phyloP scores from a whole-genome alignment of 2,113 vertebrate genomes.

The Mustela lutreola region DNA sequence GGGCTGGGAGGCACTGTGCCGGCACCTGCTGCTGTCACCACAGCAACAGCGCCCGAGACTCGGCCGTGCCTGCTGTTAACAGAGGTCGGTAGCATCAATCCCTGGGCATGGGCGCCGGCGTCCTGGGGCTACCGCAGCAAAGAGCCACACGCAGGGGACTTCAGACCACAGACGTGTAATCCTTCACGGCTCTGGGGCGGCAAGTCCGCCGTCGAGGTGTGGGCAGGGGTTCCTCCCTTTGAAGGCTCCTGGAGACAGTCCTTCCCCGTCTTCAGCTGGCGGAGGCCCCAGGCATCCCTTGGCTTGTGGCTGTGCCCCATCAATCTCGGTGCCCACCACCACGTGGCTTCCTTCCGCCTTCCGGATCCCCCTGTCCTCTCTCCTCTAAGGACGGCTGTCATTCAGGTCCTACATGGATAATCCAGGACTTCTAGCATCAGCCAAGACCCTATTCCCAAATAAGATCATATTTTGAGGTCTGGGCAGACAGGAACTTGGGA shows the following conservation, averaged over 20 bases:
- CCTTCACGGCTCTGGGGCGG: background rate
- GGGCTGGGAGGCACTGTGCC: no score
- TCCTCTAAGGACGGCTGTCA: background rate
- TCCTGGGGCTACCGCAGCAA: background rate
- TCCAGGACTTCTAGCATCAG: background rate
- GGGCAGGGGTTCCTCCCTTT: background rate
- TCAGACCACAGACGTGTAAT: background rate
- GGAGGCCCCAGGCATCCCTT: fast-evolving
- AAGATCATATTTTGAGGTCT: background rate
- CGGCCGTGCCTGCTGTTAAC: background rate
- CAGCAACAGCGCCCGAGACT: fast-evolving
- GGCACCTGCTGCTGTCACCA: fast-evolving
- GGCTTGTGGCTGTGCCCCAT: fast-evolving
- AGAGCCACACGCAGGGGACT: background rate
- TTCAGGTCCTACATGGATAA: background rate
- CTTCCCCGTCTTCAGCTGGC: background rate
- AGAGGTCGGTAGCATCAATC: fast-evolving
- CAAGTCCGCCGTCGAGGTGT: background rate
- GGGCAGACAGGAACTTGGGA: fast-evolving
- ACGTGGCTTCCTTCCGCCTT: fast-evolving
- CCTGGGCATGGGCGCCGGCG: fast-evolving
- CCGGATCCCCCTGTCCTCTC: no score
- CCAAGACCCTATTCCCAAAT: background rate
- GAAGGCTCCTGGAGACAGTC: background rate
- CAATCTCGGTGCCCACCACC: fast-evolving